Percentiles rank a stretch among this genome's conserved stretches.
Conservation (phyloP, 2,797 vertebrate genomes). For the Ctenopoma multispine region DNA sequence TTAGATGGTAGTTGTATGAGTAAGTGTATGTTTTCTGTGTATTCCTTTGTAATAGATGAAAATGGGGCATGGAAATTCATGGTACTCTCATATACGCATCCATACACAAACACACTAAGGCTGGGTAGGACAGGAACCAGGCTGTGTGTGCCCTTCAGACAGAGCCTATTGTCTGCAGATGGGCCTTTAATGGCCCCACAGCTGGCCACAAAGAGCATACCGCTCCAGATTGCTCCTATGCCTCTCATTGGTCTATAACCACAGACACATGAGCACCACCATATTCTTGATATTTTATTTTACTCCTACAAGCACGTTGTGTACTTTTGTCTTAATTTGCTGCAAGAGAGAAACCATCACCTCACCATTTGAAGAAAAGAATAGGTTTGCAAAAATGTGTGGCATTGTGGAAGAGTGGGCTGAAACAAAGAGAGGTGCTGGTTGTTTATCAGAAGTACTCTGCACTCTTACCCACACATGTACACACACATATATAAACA, state of each 20-base stretch:
- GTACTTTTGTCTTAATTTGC: neutral
- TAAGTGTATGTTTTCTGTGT: constrained; percentile 47
- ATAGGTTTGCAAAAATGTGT: neutral
- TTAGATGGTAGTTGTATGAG: constrained; percentile 26
- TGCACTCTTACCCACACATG: constrained; percentile 55
- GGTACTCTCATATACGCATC: constrained; percentile 73
- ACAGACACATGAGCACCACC: constrained; percentile 23
- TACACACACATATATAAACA: constrained; percentile 37
- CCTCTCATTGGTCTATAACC: constrained; percentile 54
- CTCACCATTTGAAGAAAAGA: neutral
- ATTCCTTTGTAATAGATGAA: constrained; percentile 61
- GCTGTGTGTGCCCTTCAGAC: constrained; percentile 77
- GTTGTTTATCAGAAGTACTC: constrained; percentile 65
- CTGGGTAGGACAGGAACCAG: constrained; percentile 72
- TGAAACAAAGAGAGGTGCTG: constrained; percentile 36
- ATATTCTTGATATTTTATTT: neutral
- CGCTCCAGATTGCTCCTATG: constrained; percentile 59
- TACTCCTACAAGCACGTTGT: neutral
- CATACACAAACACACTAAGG: constrained; percentile 70
- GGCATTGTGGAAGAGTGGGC: constrained; percentile 20
- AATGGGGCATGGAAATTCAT: constrained; percentile 70
- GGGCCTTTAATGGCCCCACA: constrained; percentile 81
- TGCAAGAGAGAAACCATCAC: neutral
- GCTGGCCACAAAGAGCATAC: constrained; percentile 78
- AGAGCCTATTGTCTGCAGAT: constrained; percentile 84